Base-by-base conservation (phyloP, 1,140 invertebrate genomes). In the Theocolax elegans region DNA sequence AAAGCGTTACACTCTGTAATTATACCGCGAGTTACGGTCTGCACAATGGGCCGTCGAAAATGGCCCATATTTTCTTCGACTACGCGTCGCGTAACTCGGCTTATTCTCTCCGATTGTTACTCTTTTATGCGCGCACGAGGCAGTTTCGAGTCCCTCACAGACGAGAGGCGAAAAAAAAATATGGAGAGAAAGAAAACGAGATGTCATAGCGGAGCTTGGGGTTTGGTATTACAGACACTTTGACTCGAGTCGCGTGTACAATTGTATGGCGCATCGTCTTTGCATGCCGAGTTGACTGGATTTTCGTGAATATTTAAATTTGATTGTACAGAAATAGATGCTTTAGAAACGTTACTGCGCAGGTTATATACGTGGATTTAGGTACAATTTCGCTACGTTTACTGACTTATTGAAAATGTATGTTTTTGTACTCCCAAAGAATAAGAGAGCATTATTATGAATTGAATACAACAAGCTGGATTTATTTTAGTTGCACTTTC, bases 1-100 rank as follows among this genome's bases (percentile, higher is more conserved):
- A 54, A 13, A 25, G 49, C 35, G 21, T 54, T 31, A 65, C 48
- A 65, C 19, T 48, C n/a, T 9, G 31, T 48, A 65, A 53, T 65
- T 65, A 42, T 42, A 40, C 15, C 49, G 21, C 21, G 49, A 65
- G 63, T 40, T 53, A 53, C 63, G 48, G 8, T 42, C 49, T 29
- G 35, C 19, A 53, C 58, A 62, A 58, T 19, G 35, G 29, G n/a
- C 15, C 23, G 35, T 40, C 54, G 54, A 40, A 29, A 48, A 60
- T 62, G 35, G 58, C 48, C 56, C 44, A 69, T 69, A 69, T 69
- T 69, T 69, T 51, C 56, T 29, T 8, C 7, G 35, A 49, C 42
- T 17, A 35, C 4, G 31, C 4, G 2, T 12, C 21, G 15, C 13
- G 2, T 25, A 51, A 23, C 21, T 10, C 21, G 6, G 23, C 48